Evolutionary conservation across 1,140 invertebrate species (phyloP).

Genomic region (Aphidius ervi): DNA sequence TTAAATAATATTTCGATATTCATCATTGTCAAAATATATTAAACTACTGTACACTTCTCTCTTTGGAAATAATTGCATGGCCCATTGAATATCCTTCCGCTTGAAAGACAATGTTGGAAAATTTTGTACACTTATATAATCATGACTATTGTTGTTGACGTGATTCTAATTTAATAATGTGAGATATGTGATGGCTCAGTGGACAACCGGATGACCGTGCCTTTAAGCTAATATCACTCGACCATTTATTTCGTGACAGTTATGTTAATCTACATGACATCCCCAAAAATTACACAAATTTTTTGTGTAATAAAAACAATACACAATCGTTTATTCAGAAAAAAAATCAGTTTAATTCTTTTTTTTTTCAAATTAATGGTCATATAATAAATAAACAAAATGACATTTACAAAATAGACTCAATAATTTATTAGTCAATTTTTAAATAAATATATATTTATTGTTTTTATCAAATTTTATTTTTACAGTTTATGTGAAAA

Average conservation of each 20-base stretch:
- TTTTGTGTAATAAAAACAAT: too few relatives aligned
- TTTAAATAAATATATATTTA: too few relatives aligned
- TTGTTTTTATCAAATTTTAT: too few relatives aligned
- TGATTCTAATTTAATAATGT: slow-evolving; percentile 26
- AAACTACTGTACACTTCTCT: background rate
- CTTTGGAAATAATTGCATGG: background rate
- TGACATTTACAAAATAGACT: too few relatives aligned
- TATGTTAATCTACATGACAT: too few relatives aligned
- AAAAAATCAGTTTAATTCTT: too few relatives aligned
- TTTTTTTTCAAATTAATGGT: background rate
- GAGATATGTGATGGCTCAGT: slow-evolving; percentile 19
- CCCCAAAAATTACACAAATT: too few relatives aligned
- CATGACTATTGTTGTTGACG: background rate
- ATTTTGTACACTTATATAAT: slow-evolving; percentile 12
- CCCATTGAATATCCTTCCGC: slow-evolving; percentile 26
- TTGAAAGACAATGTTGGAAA: slow-evolving; percentile 9
- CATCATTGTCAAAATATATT: background rate
- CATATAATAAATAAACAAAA: background rate
- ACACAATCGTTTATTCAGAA: too few relatives aligned
- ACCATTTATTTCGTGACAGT: slow-evolving; percentile 13
- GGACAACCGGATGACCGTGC: slow-evolving; percentile 18
- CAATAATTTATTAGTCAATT: too few relatives aligned
- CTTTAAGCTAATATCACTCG: slow-evolving; percentile 18
- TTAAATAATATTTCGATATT: too few relatives aligned
- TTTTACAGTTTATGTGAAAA: too few relatives aligned